These are phyloP conservation scores for Drosophila siamana DNA, from an alignment of 2,888 invertebrate species.

Conservation along the genomic window DNA sequence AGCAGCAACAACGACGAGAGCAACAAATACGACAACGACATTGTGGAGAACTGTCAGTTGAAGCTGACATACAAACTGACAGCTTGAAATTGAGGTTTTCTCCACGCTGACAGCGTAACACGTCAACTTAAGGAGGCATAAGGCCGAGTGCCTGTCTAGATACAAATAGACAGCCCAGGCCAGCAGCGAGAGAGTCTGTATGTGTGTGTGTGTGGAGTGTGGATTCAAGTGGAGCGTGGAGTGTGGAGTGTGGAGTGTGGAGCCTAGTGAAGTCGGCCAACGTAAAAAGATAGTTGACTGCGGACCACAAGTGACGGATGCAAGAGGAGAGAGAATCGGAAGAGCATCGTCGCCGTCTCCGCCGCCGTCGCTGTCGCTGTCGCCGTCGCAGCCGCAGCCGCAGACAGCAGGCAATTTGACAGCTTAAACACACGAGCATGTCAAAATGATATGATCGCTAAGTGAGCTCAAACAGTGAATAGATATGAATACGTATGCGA, in stretches of 20 bases:
- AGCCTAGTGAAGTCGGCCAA: conserved; percentile 45
- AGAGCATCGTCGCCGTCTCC: conserved; percentile 15
- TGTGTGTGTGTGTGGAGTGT: conserved; percentile 11
- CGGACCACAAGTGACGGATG: conserved; percentile 27
- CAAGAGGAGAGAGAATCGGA: background rate
- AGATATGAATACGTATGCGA: conserved; percentile 40
- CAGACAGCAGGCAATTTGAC: conserved; percentile 78
- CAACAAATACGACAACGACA: conserved; percentile 53
- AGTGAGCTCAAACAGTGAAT: conserved; percentile 72
- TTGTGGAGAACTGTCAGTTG: conserved; percentile 83
- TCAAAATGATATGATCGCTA: conserved; percentile 81
- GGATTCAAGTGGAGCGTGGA: conserved; percentile 19
- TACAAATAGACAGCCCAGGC: conserved; percentile 74
- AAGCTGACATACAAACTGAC: conserved; percentile 84
- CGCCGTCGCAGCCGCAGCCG: conserved; percentile 52
- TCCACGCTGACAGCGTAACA: conserved; percentile 81
- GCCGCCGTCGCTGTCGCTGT: conserved; percentile 67
- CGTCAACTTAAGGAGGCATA: conserved; percentile 81
- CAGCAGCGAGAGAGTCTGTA: conserved; percentile 12
- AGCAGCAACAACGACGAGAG: conserved; percentile 36
- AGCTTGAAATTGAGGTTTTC: conserved; percentile 84
- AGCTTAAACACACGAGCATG: conserved; percentile 81
- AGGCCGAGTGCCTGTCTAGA: conserved; percentile 80
- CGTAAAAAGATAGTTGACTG: conserved; percentile 60
- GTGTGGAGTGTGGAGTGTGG: conserved; percentile 10